phyloP scores from a whole-genome alignment of 2,888 invertebrate species.

The Acanthococcus lagerstroemiae region DNA sequence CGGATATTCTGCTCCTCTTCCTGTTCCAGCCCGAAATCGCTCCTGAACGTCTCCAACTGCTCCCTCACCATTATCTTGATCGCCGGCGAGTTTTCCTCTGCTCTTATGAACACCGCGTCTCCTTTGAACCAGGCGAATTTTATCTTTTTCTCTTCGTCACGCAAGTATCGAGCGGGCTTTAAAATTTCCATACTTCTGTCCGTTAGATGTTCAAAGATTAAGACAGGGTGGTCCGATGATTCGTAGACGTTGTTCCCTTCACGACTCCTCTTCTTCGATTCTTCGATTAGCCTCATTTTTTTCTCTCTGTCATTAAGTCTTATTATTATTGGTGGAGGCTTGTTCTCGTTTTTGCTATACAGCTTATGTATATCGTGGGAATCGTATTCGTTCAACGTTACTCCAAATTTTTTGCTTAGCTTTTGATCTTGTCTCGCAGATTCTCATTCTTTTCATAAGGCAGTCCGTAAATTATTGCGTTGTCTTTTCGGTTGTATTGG shows the following conservation, averaged over 20 bases:
- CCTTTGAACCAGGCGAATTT: background rate
- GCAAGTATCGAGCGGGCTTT: background rate
- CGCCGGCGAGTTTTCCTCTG: background rate
- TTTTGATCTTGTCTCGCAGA: background rate
- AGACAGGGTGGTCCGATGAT: background rate
- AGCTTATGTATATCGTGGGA: background rate
- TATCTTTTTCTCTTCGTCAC: background rate
- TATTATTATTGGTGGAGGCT: background rate
- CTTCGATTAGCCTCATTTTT: background rate
- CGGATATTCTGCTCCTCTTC: too few species aligned
- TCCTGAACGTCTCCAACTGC: too few species aligned
- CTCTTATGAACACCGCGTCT: background rate
- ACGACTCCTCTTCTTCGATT: background rate
- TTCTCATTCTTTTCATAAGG: background rate
- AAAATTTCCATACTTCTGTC: background rate
- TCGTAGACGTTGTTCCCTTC: background rate
- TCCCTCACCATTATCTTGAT: too few species aligned
- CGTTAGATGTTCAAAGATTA: background rate
- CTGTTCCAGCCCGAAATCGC: too few species aligned
- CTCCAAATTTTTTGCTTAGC: background rate
- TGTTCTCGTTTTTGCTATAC: background rate
- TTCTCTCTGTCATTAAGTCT: background rate
- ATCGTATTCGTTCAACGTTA: background rate
- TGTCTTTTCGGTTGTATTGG: background rate
- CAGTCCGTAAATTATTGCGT: background rate